A percentile compares a stretch with the other conserved stretches of the same genome.
phyloP scores from a whole-genome alignment of 2,888 invertebrate genomes.

The Drosophila monieri region DNA sequence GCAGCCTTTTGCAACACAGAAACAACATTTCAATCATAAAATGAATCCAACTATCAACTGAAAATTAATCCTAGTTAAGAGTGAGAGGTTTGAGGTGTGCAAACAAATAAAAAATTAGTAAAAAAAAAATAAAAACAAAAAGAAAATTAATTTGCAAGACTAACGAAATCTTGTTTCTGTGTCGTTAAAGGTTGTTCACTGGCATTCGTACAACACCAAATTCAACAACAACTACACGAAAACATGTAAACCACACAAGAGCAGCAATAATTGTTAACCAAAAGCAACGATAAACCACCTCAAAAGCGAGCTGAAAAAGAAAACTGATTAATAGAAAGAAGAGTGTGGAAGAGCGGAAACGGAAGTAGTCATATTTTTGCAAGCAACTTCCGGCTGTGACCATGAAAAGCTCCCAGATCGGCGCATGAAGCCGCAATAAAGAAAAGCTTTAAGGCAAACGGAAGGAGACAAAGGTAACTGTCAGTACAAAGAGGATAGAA shows the following conservation, averaged over 20 bases:
- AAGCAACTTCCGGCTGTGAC: conserved; percentile 57
- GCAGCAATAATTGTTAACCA: conserved; percentile 45
- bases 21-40: conserved; percentile 85
- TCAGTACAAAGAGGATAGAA: conserved; percentile 35
- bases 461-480: conserved; percentile 5
- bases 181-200: conserved; percentile 86
- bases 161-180: conserved; percentile 85
- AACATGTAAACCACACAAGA: conserved; percentile 48
- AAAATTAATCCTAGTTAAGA: conserved; percentile 45
- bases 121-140: conserved; percentile 41
- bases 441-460: conserved; percentile 9
- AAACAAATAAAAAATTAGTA: conserved; percentile 27
- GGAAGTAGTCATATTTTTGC: conserved; percentile 55
- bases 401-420: conserved; percentile 42
- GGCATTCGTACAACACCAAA: conserved; percentile 67
- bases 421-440: background rate
- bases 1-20: conserved; percentile 84
- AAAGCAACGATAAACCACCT: conserved; percentile 48
- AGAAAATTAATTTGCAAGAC: conserved; percentile 62
- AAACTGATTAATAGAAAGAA: conserved; percentile 1
- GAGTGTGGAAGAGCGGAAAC: conserved; percentile 41
- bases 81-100: conserved; percentile 8
- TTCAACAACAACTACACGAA: conserved; percentile 56
- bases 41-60: conserved; percentile 42
- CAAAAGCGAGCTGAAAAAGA: conserved; percentile 23